Conservation (phyloP, 2,113 vertebrate genomes). For the Anarhynchus alexandrinus region DNA sequence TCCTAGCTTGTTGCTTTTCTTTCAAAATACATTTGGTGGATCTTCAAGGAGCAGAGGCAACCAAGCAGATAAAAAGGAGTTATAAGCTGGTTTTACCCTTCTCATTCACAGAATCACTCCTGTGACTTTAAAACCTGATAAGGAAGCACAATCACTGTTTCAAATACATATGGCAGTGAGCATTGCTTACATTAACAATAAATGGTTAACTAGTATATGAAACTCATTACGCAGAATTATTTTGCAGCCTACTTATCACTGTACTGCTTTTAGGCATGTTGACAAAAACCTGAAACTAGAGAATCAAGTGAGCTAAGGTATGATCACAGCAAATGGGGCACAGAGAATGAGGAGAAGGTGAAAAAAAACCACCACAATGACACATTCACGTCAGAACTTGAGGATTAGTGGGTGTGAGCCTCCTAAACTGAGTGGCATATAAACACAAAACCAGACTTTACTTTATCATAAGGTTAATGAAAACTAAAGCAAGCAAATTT, state of each 20-base stretch:
- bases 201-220: background rate
- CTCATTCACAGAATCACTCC: background rate
- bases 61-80: background rate
- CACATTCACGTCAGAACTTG: background rate
- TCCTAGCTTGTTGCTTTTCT: background rate
- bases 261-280: background rate
- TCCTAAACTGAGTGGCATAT: background rate
- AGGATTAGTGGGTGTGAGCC: background rate
- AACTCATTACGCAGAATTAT: background rate
- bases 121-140: background rate
- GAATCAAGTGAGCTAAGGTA: background rate
- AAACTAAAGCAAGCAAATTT: background rate
- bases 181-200: background rate
- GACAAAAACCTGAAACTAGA: background rate
- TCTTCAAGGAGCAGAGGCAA: background rate
- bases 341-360: background rate
- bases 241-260: background rate
- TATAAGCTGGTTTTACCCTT: background rate
- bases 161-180: background rate
- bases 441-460: background rate
- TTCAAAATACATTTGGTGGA: background rate
- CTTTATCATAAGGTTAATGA: background rate
- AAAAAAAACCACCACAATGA: background rate
- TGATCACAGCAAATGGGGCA: background rate
- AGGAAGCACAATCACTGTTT: background rate